phyloP scores from a whole-genome alignment of 2,888 invertebrate genomes.

The Zhengitettix transpicula region DNA sequence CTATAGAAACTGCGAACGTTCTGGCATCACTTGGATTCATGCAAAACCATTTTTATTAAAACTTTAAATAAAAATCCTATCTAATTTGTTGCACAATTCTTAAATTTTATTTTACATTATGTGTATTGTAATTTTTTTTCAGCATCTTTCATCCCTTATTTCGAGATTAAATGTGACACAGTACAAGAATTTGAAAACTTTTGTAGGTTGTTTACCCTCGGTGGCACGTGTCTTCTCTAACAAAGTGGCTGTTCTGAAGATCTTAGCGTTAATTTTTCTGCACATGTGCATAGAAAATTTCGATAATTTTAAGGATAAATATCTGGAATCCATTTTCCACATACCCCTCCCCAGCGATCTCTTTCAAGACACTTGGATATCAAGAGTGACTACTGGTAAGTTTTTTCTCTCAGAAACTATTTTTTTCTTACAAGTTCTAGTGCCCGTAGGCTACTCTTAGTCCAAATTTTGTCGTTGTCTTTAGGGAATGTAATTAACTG shows the following conservation, averaged over 20 bases:
- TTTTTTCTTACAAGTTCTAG: too few species aligned
- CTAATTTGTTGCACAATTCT: too few species aligned
- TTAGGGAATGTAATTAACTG: not conserved
- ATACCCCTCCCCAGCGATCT: conserved; percentile 29
- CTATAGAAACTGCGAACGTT: too few species aligned
- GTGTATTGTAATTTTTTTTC: not conserved
- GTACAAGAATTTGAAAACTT: not conserved
- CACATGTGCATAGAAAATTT: conserved; percentile 37
- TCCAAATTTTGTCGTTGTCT: too few species aligned
- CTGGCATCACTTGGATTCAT: too few species aligned
- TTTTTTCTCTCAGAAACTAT: too few species aligned
- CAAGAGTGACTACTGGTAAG: conserved; percentile 23
- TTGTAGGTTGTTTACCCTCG: conserved; percentile 15
- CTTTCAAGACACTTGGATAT: conserved; percentile 34
- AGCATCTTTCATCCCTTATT: not conserved
- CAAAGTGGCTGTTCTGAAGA: conserved; percentile 34
- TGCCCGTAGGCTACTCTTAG: too few species aligned
- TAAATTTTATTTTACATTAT: too few species aligned
- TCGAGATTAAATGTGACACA: not conserved
- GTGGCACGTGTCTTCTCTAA: conserved; percentile 35
- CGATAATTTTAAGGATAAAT: conserved; percentile 33
- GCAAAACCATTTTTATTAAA: too few species aligned
- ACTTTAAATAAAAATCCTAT: too few species aligned
- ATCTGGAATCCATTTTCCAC: conserved; percentile 40
- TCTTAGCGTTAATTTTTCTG: conserved; percentile 31